phyloP scores from a whole-genome alignment of 2,797 vertebrate species.

The Muraenolepis orangiensis region DNA sequence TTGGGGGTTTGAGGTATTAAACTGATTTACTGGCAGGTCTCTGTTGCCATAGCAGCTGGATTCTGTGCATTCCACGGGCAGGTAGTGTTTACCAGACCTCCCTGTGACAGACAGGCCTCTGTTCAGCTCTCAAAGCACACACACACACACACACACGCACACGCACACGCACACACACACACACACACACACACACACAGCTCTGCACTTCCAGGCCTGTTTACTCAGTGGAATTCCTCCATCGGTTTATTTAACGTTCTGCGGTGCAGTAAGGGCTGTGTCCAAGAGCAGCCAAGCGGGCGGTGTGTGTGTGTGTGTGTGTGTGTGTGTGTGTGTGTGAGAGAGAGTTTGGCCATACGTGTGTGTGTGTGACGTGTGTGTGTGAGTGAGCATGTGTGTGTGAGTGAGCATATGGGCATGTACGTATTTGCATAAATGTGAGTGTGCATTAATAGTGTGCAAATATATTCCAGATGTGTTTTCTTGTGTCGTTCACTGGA shows the following conservation, averaged over 20 bases:
- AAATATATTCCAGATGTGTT: background rate
- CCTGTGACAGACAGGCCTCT: slow-evolving; percentile 48
- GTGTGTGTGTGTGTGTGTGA: slow-evolving; percentile 24
- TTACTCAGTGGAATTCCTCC: slow-evolving; percentile 56
- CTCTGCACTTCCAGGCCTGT: slow-evolving; percentile 32
- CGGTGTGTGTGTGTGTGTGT: slow-evolving; percentile 24
- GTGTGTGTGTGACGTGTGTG: background rate
- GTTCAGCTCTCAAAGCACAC: slow-evolving; percentile 21
- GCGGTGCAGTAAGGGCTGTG: slow-evolving; percentile 46
- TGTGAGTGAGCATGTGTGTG: background rate
- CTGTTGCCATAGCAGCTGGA: slow-evolving; percentile 58
- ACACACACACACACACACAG: slow-evolving; percentile 9
- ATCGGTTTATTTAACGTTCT: slow-evolving; percentile 58
- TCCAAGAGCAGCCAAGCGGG: slow-evolving; percentile 40
- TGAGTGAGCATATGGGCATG: background rate
- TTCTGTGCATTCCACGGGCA: slow-evolving; percentile 51
- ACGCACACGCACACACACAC: slow-evolving; percentile 10
- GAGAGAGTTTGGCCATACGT: slow-evolving; percentile 10
- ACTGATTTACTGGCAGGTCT: slow-evolving; percentile 40
- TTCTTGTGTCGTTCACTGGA: background rate
- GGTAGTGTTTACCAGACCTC: slow-evolving; percentile 33
- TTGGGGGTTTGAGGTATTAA: slow-evolving; percentile 9
- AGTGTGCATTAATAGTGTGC: background rate
- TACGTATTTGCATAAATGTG: slow-evolving; percentile 1
- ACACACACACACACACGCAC: slow-evolving; percentile 23